These are phyloP conservation scores for Siderastrea siderea DNA, from an alignment of 92 coral and sea anemone species.

Conservation along the genomic window DNA sequence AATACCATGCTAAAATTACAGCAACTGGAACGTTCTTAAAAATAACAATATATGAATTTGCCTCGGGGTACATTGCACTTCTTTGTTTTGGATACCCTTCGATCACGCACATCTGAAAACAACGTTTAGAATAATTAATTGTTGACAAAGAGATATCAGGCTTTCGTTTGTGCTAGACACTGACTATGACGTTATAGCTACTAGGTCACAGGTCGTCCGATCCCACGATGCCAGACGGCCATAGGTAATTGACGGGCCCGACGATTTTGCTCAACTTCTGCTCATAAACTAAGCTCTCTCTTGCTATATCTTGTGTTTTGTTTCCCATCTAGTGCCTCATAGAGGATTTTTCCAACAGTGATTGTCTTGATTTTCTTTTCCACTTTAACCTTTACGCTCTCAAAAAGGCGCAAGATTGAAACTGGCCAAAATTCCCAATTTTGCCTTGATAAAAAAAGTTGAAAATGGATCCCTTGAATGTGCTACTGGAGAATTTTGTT, in stretches of 20 bases:
- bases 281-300: not conserved
- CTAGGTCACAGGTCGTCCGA: not conserved
- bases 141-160: not conserved
- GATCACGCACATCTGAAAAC: not conserved
- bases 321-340: not conserved
- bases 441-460: no score
- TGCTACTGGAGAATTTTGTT: no score
- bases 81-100: not conserved
- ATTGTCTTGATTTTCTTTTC: no score
- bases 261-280: no score
- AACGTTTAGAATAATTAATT: not conserved
- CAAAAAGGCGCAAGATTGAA: no score
- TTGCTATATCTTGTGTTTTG: not conserved
- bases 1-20: not conserved
- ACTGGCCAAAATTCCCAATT: no score
- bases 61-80: not conserved
- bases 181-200: not conserved
- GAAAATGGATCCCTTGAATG: no score
- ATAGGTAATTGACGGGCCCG: not conserved
- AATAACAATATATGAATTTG: not conserved
- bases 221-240: not conserved
- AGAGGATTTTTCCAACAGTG: no score
- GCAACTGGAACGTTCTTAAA: conserved; percentile 8
- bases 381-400: no score
- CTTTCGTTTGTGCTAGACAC: not conserved